phyloP scores from a whole-genome alignment of 2,888 invertebrate species.

The Punctoribates punctum region DNA sequence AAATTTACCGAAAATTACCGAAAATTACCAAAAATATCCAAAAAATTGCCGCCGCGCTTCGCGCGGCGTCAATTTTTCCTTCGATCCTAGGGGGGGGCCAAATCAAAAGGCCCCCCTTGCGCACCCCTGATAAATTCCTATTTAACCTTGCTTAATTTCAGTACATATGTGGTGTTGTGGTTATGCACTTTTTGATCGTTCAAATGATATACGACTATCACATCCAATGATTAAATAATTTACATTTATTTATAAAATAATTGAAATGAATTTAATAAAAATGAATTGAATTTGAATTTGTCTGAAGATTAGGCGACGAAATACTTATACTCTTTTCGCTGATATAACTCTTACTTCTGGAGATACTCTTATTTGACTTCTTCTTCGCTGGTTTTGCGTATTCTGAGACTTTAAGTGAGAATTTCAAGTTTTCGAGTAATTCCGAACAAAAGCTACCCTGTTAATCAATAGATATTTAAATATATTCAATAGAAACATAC shows the following conservation, averaged over 20 bases:
- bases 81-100: too few species aligned
- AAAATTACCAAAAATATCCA: too few species aligned
- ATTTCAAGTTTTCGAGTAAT: conserved; percentile 46
- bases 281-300: background rate
- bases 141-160: background rate
- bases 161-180: background rate
- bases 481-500: background rate
- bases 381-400: conserved; percentile 45
- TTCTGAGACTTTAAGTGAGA: conserved; percentile 45
- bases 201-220: too few species aligned
- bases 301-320: background rate
- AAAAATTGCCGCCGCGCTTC: too few species aligned
- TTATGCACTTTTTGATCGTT: too few species aligned
- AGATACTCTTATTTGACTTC: background rate
- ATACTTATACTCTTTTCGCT: background rate
- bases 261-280: background rate
- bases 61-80: too few species aligned
- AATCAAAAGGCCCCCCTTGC: too few species aligned
- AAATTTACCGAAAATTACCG: too few species aligned
- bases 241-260: background rate
- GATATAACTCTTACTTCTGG: background rate
- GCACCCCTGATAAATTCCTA: too few species aligned
- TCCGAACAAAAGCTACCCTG: conserved; percentile 44
- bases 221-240: too few species aligned
- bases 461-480: background rate